phyloP scores from a whole-genome alignment of 2,113 vertebrate species.

The Stictonetta naevosa region DNA sequence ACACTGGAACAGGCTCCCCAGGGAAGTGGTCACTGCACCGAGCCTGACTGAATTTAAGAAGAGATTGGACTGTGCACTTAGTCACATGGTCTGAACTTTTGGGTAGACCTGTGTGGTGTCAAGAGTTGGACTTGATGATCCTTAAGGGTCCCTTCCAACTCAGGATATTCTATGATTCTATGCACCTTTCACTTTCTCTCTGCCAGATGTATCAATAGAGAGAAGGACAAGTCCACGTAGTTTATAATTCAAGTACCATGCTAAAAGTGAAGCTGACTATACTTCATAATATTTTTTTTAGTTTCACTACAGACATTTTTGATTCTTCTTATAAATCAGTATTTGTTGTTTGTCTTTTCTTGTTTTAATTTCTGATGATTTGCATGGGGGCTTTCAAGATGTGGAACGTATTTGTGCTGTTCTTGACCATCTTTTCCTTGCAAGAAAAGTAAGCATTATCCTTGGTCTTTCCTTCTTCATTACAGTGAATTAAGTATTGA shows the following conservation, averaged over 20 bases:
- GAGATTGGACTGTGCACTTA: too few species aligned
- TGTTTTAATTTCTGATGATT: neutral
- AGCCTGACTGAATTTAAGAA: too few species aligned
- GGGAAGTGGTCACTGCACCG: too few species aligned
- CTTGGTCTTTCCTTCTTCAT: neutral
- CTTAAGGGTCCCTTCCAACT: too few species aligned
- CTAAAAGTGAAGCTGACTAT: neutral
- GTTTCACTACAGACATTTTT: neutral
- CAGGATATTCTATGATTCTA: too few species aligned
- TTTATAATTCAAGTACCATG: neutral
- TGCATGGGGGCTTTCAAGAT: neutral
- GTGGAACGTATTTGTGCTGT: neutral
- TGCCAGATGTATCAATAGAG: neutral
- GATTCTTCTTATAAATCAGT: neutral
- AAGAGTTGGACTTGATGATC: too few species aligned
- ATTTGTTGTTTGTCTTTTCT: neutral
- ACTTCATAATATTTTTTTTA: neutral
- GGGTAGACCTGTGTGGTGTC: too few species aligned
- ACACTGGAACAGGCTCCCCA: too few species aligned
- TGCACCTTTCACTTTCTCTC: neutral
- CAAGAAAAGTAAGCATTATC: neutral
- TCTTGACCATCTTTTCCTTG: neutral
- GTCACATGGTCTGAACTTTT: too few species aligned
- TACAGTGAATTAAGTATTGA: constrained; percentile 95
- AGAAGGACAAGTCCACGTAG: neutral